Conservation (phyloP, 1,140 invertebrate species). For the Cydia splendana region DNA sequence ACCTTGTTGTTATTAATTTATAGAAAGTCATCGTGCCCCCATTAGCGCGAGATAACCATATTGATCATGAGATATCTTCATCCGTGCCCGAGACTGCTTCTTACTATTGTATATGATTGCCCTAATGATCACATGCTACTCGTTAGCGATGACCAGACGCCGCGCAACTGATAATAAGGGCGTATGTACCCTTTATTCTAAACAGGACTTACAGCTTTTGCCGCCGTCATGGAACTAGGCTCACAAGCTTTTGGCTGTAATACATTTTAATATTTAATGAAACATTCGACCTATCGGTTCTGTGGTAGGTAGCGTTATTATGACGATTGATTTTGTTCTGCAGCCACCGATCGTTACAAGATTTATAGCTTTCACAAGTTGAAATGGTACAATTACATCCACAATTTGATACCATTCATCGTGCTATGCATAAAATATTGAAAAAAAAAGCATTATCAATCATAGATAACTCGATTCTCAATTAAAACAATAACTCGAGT, state of each 20-base stretch:
- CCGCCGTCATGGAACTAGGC: neutral
- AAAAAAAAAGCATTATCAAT: too few species aligned
- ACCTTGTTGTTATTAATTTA: constrained; percentile 76
- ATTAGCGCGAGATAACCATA: constrained; percentile 74
- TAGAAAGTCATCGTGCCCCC: constrained; percentile 75
- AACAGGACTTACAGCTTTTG: neutral
- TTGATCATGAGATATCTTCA: constrained; percentile 67
- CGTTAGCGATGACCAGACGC: constrained; percentile 69
- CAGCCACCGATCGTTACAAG: constrained; percentile 50
- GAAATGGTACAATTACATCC: constrained; percentile 66
- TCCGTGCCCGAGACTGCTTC: constrained; percentile 45
- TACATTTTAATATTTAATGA: neutral
- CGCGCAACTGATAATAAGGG: neutral
- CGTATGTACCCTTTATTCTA: neutral
- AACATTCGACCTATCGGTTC: neutral
- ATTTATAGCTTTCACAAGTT: constrained; percentile 73
- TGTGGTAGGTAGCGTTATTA: constrained; percentile 43
- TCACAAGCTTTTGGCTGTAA: neutral
- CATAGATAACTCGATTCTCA: too few species aligned
- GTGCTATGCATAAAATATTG: constrained; percentile 3
- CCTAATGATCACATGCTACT: constrained; percentile 73
- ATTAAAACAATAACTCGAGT: neutral
- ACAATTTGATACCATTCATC: constrained; percentile 55
- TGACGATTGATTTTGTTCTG: constrained; percentile 67
- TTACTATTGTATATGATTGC: constrained; percentile 67